Conservation (phyloP, 2,888 invertebrate genomes). For the Hemicrepidius hirtus region DNA sequence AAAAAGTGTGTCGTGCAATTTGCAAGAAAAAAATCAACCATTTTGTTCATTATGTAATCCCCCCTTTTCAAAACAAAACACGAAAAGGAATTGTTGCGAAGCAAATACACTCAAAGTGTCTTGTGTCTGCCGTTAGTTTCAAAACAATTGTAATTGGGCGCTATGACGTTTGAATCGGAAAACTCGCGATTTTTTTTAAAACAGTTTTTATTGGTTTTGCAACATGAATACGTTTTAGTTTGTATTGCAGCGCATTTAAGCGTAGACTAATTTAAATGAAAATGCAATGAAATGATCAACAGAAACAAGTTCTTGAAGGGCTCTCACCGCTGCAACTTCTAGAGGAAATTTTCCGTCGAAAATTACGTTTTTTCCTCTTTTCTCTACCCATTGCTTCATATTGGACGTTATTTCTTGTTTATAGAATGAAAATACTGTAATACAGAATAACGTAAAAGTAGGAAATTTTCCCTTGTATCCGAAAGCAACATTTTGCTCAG, state of each 20-base stretch:
- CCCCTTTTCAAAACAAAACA: slow-evolving; percentile 9
- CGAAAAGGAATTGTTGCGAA: slow-evolving; percentile 15
- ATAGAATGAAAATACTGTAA: neutral
- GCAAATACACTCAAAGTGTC: neutral
- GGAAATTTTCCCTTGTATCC: neutral
- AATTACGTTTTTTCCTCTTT: slow-evolving; percentile 1
- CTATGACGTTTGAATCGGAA: neutral
- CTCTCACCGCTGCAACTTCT: neutral
- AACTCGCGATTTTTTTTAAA: neutral
- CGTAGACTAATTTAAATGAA: slow-evolving; percentile 21
- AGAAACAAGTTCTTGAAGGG: slow-evolving; percentile 6
- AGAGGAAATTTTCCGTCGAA: neutral
- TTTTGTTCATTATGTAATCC: slow-evolving; percentile 28
- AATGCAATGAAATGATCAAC: slow-evolving; percentile 15
- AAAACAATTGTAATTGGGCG: slow-evolving; percentile 20
- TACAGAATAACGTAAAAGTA: neutral
- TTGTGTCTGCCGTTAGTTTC: slow-evolving; percentile 11
- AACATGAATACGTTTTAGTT: neutral
- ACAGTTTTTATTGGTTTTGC: neutral
- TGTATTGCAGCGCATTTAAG: slow-evolving; percentile 3
- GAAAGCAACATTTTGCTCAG: no score
- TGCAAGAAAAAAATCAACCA: neutral
- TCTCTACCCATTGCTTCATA: neutral
- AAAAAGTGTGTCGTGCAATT: slow-evolving; percentile 12
- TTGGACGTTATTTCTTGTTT: neutral